phyloP scores from a whole-genome alignment of 2,113 vertebrate genomes.

The Corvus cornix region DNA sequence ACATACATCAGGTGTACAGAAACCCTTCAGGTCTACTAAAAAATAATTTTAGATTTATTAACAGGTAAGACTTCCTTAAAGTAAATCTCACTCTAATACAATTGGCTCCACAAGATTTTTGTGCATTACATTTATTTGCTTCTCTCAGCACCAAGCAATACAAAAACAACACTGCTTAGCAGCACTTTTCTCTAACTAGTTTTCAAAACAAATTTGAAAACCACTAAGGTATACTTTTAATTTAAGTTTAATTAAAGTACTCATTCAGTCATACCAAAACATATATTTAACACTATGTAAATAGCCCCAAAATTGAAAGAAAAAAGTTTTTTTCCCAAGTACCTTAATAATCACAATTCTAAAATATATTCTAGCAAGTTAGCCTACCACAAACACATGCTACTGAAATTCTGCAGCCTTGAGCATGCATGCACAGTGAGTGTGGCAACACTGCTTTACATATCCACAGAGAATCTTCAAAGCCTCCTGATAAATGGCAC shows the following conservation, averaged over 20 bases:
- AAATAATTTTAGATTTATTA: neutral
- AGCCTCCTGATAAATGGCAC: slow-evolving; percentile 2
- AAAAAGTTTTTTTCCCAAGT: neutral
- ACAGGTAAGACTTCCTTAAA: neutral
- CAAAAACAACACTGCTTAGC: neutral
- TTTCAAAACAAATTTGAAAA: slow-evolving; percentile 64
- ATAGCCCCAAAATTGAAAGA: slow-evolving; percentile 60
- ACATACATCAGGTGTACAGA: neutral
- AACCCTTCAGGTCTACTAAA: neutral
- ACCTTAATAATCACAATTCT: slow-evolving; percentile 48
- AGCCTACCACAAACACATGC: slow-evolving; percentile 30
- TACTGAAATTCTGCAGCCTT: slow-evolving; percentile 58
- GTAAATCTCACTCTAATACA: neutral
- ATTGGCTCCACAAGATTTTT: neutral
- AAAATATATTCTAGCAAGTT: slow-evolving; percentile 27
- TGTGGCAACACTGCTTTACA: slow-evolving; percentile 18
- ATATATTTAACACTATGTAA: slow-evolving; percentile 59
- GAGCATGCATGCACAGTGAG: slow-evolving; percentile 27
- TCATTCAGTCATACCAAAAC: slow-evolving; percentile 55
- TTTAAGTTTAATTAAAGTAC: slow-evolving; percentile 67
- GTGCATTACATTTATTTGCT: neutral
- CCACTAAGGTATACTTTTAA: slow-evolving; percentile 49
- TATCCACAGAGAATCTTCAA: slow-evolving; percentile 59
- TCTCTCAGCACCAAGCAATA: neutral
- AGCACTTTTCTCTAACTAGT: slow-evolving; percentile 27